phyloP scores from a whole-genome alignment of 2,113 vertebrate genomes.

The Synodontis membranacea region DNA sequence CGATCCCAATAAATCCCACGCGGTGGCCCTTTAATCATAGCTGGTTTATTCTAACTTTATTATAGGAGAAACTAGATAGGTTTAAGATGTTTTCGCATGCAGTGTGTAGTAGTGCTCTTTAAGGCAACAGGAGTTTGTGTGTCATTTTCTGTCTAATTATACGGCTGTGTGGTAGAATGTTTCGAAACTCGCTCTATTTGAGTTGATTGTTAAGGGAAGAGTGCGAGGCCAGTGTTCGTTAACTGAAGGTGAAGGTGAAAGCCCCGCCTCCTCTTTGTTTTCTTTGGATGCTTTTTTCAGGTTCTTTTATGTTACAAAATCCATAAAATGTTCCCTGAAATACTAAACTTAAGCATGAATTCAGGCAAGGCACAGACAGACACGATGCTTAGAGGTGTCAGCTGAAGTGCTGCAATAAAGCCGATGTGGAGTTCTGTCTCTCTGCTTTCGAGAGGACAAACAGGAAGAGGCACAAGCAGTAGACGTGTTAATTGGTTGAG shows the following conservation, averaged over 20 bases:
- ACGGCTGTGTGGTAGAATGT: background rate
- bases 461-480: background rate
- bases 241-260: background rate
- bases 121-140: background rate
- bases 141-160: background rate
- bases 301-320: background rate
- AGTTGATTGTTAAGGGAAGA: background rate
- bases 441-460: background rate
- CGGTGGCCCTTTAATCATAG: background rate
- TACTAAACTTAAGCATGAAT: background rate
- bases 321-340: background rate
- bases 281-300: background rate
- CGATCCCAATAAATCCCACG: no score
- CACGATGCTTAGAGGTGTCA: background rate
- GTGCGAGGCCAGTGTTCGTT: background rate
- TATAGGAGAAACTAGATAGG: background rate
- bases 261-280: background rate
- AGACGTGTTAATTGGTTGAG: slow-evolving; percentile 11
- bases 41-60: background rate
- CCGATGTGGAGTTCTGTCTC: background rate
- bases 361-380: background rate
- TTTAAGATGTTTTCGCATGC: background rate
- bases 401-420: slow-evolving; percentile 12
- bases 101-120: background rate
- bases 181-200: background rate